Evolutionary conservation across 2,113 vertebrate species (phyloP).

Genomic region (Datnioides undecimradiatus): DNA sequence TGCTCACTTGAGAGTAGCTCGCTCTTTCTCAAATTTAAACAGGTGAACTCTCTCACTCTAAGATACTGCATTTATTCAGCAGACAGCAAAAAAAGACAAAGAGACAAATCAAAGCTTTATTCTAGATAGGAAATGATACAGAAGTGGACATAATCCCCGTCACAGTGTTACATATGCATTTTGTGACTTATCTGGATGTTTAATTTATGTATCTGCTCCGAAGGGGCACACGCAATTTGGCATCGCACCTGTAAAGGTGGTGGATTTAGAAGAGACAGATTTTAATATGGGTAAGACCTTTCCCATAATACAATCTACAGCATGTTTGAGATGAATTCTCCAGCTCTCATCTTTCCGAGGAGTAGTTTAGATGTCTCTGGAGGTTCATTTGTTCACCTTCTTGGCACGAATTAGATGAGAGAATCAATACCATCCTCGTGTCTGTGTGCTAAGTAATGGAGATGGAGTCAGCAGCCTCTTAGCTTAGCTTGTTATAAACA

Average conservation of each 20-base stretch:
- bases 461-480: background rate
- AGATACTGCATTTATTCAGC: background rate
- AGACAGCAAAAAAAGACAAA: background rate
- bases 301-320: background rate
- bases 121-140: background rate
- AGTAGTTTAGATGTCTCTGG: background rate
- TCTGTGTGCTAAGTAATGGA: background rate
- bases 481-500: background rate
- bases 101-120: background rate
- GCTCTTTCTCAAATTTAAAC: slow-evolving; percentile 38
- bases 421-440: background rate
- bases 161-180: too few species aligned
- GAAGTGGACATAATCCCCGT: too few species aligned
- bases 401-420: background rate
- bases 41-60: background rate
- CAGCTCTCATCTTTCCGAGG: background rate
- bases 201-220: too few species aligned
- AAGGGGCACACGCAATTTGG: too few species aligned
- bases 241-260: background rate
- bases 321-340: too few species aligned
- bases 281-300: too few species aligned
- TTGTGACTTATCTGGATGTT: too few species aligned
- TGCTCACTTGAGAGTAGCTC: slow-evolving; percentile 31
- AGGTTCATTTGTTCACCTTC: too few species aligned
- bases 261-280: background rate